Base-by-base conservation (phyloP, 1,140 invertebrate species). In the Leguminivora glycinivorella region DNA sequence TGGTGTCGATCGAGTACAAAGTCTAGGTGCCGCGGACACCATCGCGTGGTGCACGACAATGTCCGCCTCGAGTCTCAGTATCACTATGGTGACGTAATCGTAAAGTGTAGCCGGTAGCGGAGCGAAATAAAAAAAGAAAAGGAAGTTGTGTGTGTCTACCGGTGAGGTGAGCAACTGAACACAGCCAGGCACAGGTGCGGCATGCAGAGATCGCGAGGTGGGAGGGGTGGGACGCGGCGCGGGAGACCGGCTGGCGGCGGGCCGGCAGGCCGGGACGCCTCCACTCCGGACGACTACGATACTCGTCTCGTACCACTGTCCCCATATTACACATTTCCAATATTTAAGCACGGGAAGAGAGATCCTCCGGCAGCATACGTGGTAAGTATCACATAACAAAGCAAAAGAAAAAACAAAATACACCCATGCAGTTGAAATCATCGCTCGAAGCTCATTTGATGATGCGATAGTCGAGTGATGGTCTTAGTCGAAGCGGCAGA, bases 121-220 rank as follows among this genome's bases (percentile, higher is more conserved):
- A 90, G 89, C 87, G 77, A 90, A 85, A 89, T 63, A 78, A 81
- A 85, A 90, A 89, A 89, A 88, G 78, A 89, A 87, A 88, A 87
- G 81, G 86, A 88, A 85, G 77, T 76, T 81, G 81, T 86, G 87
- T 88, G 89, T 88, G 83, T 88, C 84, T 89, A 92, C 87, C 85
- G 88, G 89, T 90, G 88, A 91, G 89, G 89, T 91, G 89, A 91
- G 90, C 91, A 92, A 92, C 88, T 88, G 83, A 89, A 92, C 85
- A 90, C 89, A 92, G 91, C 91, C 90, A 92, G 88, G 89, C 88
- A 90, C 86, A 87, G 89, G 87, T 89, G 88, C 87, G 76, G 87
- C 89, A 91, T 91, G 89, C 89, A 90, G 80, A 84, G 84, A 87
- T 83, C 85, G 87, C 86, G 85, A 87, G 86, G 83, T 84, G 85